Conservation (phyloP, 2,888 invertebrate species). For the Unio delphinus region DNA sequence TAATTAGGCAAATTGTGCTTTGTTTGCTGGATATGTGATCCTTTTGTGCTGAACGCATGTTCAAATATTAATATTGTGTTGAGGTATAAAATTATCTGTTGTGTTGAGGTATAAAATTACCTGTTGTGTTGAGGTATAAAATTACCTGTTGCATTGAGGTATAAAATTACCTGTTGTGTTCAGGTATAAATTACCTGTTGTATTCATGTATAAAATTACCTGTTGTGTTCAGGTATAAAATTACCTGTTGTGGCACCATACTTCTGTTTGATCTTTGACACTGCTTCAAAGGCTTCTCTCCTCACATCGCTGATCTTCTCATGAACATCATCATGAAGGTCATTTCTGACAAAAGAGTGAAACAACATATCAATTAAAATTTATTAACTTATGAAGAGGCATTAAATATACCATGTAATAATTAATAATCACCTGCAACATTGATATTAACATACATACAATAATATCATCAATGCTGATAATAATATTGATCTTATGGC, state of each 20-base stretch:
- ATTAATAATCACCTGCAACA: too few relatives aligned
- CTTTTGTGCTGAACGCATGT: too few relatives aligned
- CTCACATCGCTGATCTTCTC: conserved; percentile 62
- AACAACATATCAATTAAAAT: background rate
- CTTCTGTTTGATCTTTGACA: conserved; percentile 59
- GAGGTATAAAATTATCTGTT: conserved; percentile 29
- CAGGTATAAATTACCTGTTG: conserved; percentile 32
- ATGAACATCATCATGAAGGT: conserved; percentile 55
- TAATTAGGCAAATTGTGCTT: too few relatives aligned
- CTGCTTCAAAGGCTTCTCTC: conserved; percentile 56
- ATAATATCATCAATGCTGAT: too few relatives aligned
- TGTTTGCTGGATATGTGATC: too few relatives aligned
- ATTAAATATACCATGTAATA: too few relatives aligned
- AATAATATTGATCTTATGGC: too few relatives aligned
- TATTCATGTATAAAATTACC: conserved; percentile 28
- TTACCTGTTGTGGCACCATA: conserved; percentile 48
- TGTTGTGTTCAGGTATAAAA: background rate
- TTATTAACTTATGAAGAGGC: background rate
- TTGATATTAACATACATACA: too few relatives aligned
- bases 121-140: background rate
- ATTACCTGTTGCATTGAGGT: conserved; percentile 31
- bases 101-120: background rate
- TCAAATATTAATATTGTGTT: too few relatives aligned
- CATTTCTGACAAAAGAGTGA: conserved; percentile 30
- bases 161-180: too few relatives aligned